phyloP scores from a whole-genome alignment of 2,888 invertebrate genomes.

The Clepsis dumicolana region DNA sequence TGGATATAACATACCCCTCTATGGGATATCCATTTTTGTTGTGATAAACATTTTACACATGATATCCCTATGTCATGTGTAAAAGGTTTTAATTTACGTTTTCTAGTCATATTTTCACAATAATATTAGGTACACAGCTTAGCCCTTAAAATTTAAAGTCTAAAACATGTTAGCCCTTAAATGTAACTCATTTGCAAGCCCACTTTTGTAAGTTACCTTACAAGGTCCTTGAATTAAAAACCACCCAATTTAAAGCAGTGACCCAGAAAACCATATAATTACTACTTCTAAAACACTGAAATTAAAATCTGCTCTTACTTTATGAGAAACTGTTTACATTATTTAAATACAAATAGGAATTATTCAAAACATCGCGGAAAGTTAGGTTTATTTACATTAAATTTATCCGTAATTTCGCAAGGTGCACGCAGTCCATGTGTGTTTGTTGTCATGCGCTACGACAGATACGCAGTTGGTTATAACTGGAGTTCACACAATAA shows the following conservation, averaged over 20 bases:
- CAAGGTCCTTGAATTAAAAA: not conserved
- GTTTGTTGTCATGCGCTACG: slow-evolving; percentile 72
- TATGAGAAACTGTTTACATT: not conserved
- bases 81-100: too few species aligned
- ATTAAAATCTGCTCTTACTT: not conserved
- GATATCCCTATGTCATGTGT: too few species aligned
- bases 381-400: slow-evolving; percentile 22
- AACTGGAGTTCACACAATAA: slow-evolving; percentile 46
- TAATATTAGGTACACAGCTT: too few species aligned
- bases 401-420: slow-evolving; percentile 17
- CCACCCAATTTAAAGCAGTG: not conserved
- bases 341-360: not conserved
- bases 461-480: slow-evolving; percentile 61
- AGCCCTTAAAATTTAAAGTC: too few species aligned
- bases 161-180: too few species aligned
- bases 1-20: too few species aligned
- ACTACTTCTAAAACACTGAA: not conserved
- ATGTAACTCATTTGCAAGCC: not conserved
- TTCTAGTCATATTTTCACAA: too few species aligned
- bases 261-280: not conserved
- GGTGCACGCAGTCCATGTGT: slow-evolving; percentile 62
- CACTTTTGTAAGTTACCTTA: not conserved
- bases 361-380: not conserved
- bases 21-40: too few species aligned
- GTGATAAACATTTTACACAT: too few species aligned